Evolutionary conservation across 2,797 vertebrate genomes (phyloP).

Genomic region (Gastrophryne carolinensis): DNA sequence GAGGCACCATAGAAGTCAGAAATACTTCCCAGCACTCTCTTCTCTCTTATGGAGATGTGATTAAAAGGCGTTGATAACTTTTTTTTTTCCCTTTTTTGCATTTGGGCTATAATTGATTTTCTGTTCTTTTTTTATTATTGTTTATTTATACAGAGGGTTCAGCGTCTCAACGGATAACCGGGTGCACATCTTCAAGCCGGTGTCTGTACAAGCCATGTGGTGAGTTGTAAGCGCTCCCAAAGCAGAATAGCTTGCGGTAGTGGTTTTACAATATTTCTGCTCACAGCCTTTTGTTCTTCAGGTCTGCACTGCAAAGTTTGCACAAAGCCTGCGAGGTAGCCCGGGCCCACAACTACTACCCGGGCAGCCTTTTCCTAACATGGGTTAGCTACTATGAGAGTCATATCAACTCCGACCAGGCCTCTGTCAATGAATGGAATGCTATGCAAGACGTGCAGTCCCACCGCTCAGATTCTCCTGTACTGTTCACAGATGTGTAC

Average conservation of each 20-base stretch:
- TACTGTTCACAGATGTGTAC: constrained; percentile 94
- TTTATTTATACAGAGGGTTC: too few relatives aligned
- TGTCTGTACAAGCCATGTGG: constrained; percentile 99
- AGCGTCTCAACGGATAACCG: constrained; percentile 94
- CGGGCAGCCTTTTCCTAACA: constrained; percentile 94
- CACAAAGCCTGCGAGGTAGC: constrained; percentile 96
- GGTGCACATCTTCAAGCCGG: constrained; percentile 96
- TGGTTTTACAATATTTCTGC: not conserved
- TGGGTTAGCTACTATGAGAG: constrained; percentile 99
- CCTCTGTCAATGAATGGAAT: constrained; percentile 96
- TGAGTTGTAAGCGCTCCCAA: too few relatives aligned
- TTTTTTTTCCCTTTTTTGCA: not conserved
- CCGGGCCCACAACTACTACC: constrained; percentile 93
- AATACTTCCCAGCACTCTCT: too few relatives aligned
- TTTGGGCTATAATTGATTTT: not conserved
- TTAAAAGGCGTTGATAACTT: too few relatives aligned
- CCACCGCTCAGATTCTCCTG: constrained; percentile 89
- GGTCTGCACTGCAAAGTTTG: constrained; percentile 95
- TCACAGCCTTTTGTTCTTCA: constrained; percentile 54
- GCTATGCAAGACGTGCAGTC: constrained; percentile 97
- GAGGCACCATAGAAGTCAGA: too few relatives aligned
- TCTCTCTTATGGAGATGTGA: too few relatives aligned
- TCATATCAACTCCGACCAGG: constrained; percentile 88
- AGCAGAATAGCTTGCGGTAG: too few relatives aligned
- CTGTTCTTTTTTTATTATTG: constrained; percentile 38